A percentile compares a stretch with the other conserved stretches of the same genome.
Evolutionary conservation across 2,888 invertebrate species (phyloP).

Genomic region (Drosophila helvetica): DNA sequence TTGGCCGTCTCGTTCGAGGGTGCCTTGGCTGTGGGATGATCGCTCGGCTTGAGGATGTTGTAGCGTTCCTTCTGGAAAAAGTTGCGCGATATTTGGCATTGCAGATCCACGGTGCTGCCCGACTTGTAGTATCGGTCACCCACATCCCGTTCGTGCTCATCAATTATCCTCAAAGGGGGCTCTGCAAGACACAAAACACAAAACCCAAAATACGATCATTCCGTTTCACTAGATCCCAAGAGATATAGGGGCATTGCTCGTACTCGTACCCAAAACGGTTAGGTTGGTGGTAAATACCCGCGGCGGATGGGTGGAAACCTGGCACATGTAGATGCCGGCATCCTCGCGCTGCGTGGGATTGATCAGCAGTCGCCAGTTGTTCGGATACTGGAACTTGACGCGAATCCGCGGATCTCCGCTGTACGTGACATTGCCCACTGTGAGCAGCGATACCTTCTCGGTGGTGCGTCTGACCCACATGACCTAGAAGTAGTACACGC

Average conservation of each 20-base stretch:
- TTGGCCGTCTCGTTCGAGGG: conserved; percentile 31
- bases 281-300: conserved; percentile 90
- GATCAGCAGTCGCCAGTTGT: conserved; percentile 89
- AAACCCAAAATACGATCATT: too few relatives aligned
- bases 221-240: too few relatives aligned
- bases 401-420: conserved; percentile 87
- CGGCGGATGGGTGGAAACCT: conserved; percentile 92
- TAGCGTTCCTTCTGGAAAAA: conserved; percentile 82
- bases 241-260: too few relatives aligned
- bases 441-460: conserved; percentile 87
- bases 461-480: conserved; percentile 88
- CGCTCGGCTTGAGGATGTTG: conserved; percentile 72
- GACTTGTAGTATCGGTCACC: conserved; percentile 90
- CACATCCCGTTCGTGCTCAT: conserved; percentile 88
- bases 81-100: conserved; percentile 85
- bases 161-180: conserved; percentile 89
- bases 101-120: conserved; percentile 89
- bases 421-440: conserved; percentile 87
- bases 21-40: conserved; percentile 30
- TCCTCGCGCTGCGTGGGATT: conserved; percentile 89
- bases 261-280: conserved; percentile 90
- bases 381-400: conserved; percentile 88
- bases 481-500: conserved; percentile 83
- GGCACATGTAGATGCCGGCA: conserved; percentile 91
- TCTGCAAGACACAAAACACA: conserved; percentile 84